phyloP scores from a whole-genome alignment of 2,888 invertebrate species.

The Chalcis sispes region DNA sequence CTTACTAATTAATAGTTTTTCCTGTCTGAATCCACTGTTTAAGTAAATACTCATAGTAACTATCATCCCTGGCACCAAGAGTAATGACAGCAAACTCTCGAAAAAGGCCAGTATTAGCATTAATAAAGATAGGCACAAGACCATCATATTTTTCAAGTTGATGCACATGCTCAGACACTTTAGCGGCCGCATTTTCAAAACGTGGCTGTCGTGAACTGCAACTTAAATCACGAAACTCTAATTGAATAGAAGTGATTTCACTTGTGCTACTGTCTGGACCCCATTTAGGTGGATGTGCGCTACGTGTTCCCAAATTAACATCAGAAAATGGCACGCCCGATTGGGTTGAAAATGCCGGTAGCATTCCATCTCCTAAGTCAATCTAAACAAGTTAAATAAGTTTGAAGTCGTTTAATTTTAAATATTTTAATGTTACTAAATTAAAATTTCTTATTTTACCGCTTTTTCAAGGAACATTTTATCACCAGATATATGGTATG shows the following conservation, averaged over 20 bases:
- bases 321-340: slow-evolving; percentile 97
- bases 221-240: slow-evolving; percentile 96
- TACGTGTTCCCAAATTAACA: slow-evolving; percentile 92
- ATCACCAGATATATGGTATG: slow-evolving; percentile 94
- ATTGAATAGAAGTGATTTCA: slow-evolving; percentile 96
- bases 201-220: slow-evolving; percentile 86
- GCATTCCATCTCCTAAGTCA: slow-evolving; percentile 90
- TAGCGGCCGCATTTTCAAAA: slow-evolving; percentile 91
- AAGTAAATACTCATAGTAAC: slow-evolving; percentile 98
- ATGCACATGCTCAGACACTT: slow-evolving; percentile 94
- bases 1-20: slow-evolving; percentile 90
- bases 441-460: slow-evolving; percentile 79
- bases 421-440: too few species aligned
- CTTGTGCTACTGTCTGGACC: slow-evolving; percentile 97
- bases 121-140: slow-evolving; percentile 98
- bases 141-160: slow-evolving; percentile 91
- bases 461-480: slow-evolving; percentile 92
- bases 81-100: slow-evolving; percentile 94
- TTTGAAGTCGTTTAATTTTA: too few species aligned
- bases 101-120: slow-evolving; percentile 94
- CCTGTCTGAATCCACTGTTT: slow-evolving; percentile 99
- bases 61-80: slow-evolving; percentile 96
- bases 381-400: slow-evolving; percentile 79
- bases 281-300: slow-evolving; percentile 96
- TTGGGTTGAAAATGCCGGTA: slow-evolving; percentile 91